phyloP scores from a whole-genome alignment of 2,113 vertebrate genomes.

The Rhinoderma darwinii region DNA sequence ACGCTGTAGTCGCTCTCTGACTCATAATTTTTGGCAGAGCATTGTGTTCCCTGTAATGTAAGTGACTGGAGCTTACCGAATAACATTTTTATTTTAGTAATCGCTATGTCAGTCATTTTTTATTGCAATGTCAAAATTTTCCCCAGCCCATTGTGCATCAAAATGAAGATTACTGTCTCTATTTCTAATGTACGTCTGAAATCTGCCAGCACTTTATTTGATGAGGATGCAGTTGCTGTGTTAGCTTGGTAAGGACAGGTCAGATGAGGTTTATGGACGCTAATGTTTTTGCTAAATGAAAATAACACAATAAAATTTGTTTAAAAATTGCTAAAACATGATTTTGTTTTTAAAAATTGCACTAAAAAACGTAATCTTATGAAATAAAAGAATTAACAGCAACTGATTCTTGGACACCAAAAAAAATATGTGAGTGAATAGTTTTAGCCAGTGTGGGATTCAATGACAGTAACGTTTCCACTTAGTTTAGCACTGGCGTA shows the following conservation, averaged over 20 bases:
- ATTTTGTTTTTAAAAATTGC: too few relatives aligned
- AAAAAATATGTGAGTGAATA: too few relatives aligned
- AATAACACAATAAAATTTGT: background rate
- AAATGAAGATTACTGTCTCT: conserved; percentile 42
- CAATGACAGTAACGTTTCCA: too few relatives aligned
- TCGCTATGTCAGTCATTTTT: conserved; percentile 36
- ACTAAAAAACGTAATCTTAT: too few relatives aligned
- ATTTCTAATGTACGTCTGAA: background rate
- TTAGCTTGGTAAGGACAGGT: background rate
- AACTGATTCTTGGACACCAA: too few relatives aligned
- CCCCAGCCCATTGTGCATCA: background rate
- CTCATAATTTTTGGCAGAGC: conserved; percentile 44
- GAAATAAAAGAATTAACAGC: too few relatives aligned
- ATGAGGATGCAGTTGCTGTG: background rate
- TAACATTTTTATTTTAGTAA: conserved; percentile 20
- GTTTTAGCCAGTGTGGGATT: too few relatives aligned
- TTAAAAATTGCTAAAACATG: too few relatives aligned
- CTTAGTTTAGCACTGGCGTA: too few relatives aligned
- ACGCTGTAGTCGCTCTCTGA: conserved; percentile 3
- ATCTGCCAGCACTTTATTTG: conserved; percentile 4
- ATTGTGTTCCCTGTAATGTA: conserved; percentile 35
- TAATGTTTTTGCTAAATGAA: background rate
- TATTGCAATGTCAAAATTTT: conserved; percentile 48
- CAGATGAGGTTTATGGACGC: background rate
- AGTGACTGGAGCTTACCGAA: conserved; percentile 19